These are phyloP conservation scores for Pangasius larnaudii DNA, from an alignment of 2,797 vertebrate genomes.

Conservation along the genomic window DNA sequence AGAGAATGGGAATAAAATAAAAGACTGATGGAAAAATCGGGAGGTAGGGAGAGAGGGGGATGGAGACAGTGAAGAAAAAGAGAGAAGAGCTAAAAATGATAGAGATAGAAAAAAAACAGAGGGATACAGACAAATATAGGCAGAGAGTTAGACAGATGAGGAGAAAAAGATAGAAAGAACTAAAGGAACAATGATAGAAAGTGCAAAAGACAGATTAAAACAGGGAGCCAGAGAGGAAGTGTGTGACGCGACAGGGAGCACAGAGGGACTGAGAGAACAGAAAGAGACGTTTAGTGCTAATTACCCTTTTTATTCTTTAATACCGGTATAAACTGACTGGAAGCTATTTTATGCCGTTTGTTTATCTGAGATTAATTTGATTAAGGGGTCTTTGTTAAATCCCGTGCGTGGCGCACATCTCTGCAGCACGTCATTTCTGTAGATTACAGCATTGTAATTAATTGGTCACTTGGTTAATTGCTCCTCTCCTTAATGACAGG, in stretches of 20 bases:
- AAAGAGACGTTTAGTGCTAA: conserved; percentile 49
- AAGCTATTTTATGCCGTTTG: conserved; percentile 72
- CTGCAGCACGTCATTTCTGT: conserved; percentile 66
- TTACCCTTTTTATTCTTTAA: conserved; percentile 68
- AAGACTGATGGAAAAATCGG: too few relatives aligned
- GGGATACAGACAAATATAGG: neutral
- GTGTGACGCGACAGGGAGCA: conserved; percentile 2
- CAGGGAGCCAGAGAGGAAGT: neutral
- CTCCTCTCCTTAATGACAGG: conserved; percentile 73
- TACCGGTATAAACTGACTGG: conserved; percentile 74
- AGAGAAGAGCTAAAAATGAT: neutral
- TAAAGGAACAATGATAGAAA: neutral
- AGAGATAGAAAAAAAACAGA: neutral
- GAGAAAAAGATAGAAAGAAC: neutral
- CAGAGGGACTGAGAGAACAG: conserved; percentile 30
- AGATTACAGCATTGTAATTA: conserved; percentile 78
- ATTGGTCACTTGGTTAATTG: conserved; percentile 79
- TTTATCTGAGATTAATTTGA: conserved; percentile 80
- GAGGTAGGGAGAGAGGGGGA: neutral
- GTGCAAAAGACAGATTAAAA: neutral
- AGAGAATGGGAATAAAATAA: neutral
- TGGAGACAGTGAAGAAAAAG: neutral
- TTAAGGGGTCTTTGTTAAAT: conserved; percentile 75
- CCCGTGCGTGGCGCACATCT: conserved; percentile 68
- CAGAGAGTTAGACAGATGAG: neutral